These are phyloP conservation scores for Heliconius eleuchia DNA, from an alignment of 1,140 invertebrate genomes.

Conservation along the genomic window DNA sequence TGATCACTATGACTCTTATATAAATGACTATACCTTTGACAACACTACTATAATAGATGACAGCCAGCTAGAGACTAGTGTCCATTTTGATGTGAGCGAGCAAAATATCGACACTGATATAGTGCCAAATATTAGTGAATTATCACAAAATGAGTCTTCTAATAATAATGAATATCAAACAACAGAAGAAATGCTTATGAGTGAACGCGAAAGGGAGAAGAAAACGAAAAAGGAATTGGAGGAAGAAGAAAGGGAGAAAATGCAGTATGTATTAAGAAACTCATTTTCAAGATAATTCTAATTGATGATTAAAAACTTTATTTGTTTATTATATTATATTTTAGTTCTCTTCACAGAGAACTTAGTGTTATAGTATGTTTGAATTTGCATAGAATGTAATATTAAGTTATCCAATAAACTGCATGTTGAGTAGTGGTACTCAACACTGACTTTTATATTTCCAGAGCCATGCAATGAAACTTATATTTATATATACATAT, in stretches of 20 bases:
- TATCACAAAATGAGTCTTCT: conserved; percentile 54
- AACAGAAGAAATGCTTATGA: conserved; percentile 72
- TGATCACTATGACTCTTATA: conserved; percentile 69
- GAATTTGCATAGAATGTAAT: too few species aligned
- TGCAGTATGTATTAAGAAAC: conserved; percentile 87
- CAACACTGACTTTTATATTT: too few species aligned
- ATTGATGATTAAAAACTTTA: neutral
- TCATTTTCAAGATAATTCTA: neutral
- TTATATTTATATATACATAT: too few species aligned
- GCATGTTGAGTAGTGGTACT: too few species aligned
- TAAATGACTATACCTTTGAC: conserved; percentile 69
- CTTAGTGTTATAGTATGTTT: too few species aligned
- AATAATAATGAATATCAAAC: conserved; percentile 62
- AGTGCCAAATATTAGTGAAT: conserved; percentile 61
- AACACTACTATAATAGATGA: conserved; percentile 48
- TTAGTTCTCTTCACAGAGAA: too few species aligned
- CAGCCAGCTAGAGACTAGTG: conserved; percentile 43
- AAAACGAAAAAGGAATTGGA: conserved; percentile 92
- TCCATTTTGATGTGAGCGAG: conserved; percentile 42
- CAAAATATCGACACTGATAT: conserved; percentile 51
- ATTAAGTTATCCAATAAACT: too few species aligned
- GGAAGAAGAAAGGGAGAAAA: conserved; percentile 94
- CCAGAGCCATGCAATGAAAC: too few species aligned
- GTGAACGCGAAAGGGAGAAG: conserved; percentile 84
- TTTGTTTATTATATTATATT: too few species aligned